Percentiles rank a stretch among this genome's conserved stretches.
Conservation (phyloP, 2,797 vertebrate species). For the Hydrophis major region DNA sequence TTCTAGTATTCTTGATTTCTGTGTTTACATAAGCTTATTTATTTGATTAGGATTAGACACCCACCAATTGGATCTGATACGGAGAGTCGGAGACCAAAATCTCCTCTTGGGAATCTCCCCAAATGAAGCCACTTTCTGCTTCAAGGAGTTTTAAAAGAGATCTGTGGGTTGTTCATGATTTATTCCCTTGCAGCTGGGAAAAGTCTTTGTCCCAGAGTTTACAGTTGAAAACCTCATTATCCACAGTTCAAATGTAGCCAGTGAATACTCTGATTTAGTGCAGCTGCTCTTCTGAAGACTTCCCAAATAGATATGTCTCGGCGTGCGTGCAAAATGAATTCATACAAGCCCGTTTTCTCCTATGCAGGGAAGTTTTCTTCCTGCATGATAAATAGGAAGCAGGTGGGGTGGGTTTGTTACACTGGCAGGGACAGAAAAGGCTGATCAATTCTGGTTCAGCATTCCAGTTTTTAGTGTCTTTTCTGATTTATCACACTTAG, state of each 20-base stretch:
- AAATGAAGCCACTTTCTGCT: background rate
- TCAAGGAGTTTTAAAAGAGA: background rate
- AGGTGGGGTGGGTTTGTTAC: background rate
- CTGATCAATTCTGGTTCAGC: slow-evolving; percentile 9
- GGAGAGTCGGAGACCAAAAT: background rate
- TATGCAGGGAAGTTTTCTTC: background rate
- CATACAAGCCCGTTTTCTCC: slow-evolving; percentile 1
- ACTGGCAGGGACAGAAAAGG: background rate
- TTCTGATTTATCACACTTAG: slow-evolving; percentile 5
- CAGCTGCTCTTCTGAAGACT: background rate
- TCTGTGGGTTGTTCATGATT: background rate
- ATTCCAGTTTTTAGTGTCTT: background rate
- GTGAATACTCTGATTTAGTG: background rate
- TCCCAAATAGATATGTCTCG: slow-evolving; percentile 6
- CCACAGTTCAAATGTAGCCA: slow-evolving; percentile 9
- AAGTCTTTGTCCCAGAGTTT: background rate
- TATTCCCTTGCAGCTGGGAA: background rate
- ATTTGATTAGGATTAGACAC: background rate
- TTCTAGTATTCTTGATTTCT: background rate
- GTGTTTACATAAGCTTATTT: background rate
- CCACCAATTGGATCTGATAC: background rate
- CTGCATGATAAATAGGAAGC: slow-evolving; percentile 1
- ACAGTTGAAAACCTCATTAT: slow-evolving; percentile 7
- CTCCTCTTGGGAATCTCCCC: background rate
- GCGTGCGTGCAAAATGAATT: slow-evolving; percentile 1